Evolutionary conservation across 2,797 vertebrate genomes (phyloP).

Genomic region (Chelmon rostratus): DNA sequence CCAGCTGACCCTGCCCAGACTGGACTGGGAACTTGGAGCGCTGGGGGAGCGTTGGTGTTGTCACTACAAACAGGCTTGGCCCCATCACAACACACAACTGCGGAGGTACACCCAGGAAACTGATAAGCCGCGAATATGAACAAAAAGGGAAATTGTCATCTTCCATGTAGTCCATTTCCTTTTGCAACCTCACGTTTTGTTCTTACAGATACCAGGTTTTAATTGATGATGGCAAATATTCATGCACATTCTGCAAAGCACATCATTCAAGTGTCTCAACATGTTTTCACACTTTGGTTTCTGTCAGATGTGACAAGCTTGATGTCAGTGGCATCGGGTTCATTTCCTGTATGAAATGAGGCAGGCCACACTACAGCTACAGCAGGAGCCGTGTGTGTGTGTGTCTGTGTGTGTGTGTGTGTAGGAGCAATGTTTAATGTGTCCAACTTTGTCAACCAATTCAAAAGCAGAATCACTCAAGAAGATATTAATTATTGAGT

Average conservation of each 20-base stretch:
- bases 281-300: conserved; percentile 18
- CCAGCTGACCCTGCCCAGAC: too few species aligned
- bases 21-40: too few species aligned
- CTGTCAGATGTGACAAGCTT: conserved; percentile 14
- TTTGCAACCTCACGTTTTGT: neutral
- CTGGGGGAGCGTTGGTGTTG: too few species aligned
- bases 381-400: neutral
- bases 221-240: neutral
- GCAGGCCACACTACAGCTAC: conserved; percentile 1
- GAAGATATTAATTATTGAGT: neutral
- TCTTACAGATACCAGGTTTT: neutral
- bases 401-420: neutral
- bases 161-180: neutral
- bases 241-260: conserved; percentile 2
- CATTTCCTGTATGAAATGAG: conserved; percentile 51
- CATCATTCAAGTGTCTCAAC: neutral
- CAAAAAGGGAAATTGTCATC: neutral
- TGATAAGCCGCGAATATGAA: too few species aligned
- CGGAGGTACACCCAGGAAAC: too few species aligned
- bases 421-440: neutral
- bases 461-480: neutral
- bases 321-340: conserved; percentile 8
- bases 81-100: too few species aligned
- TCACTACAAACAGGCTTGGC: too few species aligned
- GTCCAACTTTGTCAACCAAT: neutral